Percentiles rank a stretch among this genome's conserved stretches.
phyloP scores from a whole-genome alignment of 1,140 invertebrate species.

The Dendrolimus punctatus region DNA sequence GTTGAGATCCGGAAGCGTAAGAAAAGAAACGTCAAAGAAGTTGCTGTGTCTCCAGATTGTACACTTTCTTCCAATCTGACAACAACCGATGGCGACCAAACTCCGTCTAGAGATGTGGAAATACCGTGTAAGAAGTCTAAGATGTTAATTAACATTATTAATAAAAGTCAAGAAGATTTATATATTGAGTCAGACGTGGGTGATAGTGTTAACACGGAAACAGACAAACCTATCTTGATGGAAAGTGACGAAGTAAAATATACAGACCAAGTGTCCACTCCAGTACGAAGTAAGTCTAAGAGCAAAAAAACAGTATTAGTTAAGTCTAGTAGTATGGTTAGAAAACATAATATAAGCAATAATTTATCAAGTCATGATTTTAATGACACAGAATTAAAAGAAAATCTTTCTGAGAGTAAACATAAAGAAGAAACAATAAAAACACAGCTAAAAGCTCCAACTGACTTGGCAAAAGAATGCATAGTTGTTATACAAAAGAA shows the following conservation, averaged over 20 bases:
- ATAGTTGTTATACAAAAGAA: constrained; percentile 55
- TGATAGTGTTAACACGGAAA: too few species aligned
- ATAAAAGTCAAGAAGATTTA: constrained; percentile 6
- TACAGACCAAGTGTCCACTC: constrained; percentile 11
- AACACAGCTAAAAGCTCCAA: constrained; percentile 32
- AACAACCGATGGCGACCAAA: constrained; percentile 11
- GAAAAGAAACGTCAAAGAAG: constrained; percentile 6
- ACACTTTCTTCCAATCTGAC: background rate
- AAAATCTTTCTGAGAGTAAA: background rate
- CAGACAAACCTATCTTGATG: too few species aligned
- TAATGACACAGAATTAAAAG: background rate
- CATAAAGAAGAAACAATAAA: constrained; percentile 6
- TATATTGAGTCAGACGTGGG: background rate
- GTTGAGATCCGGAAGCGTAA: constrained; percentile 28
- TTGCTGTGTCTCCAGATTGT: constrained; percentile 1
- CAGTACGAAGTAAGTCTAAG: constrained; percentile 22
- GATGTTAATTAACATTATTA: constrained; percentile 20
- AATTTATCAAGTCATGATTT: background rate
- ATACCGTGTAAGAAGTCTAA: constrained; percentile 38
- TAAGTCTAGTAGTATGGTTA: background rate
- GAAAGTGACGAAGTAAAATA: too few species aligned
- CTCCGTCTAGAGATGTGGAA: constrained; percentile 23
- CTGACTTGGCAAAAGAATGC: constrained; percentile 52
- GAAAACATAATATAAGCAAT: background rate
- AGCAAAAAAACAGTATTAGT: constrained; percentile 10